Base-by-base conservation (phyloP, 2,113 vertebrate genomes). In the Murina feae region DNA sequence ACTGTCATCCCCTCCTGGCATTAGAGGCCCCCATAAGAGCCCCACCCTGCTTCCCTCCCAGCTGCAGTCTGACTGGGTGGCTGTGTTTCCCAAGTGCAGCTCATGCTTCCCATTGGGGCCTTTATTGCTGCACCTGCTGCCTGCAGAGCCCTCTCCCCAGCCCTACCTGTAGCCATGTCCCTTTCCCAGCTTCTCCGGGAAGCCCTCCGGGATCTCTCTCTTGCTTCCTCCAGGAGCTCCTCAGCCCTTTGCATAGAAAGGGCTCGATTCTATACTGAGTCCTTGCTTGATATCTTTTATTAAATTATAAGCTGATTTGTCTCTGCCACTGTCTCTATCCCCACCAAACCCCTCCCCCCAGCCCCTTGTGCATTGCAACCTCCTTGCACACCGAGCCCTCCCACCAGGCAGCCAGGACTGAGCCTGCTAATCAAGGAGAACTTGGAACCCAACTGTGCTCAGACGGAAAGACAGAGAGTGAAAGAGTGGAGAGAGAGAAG, bases 301-400 rank as follows among this genome's bases (percentile, higher is more conserved):
- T 37, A 63, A 87, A 76, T 63, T 30, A 23, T 16, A 81, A 95
- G 32, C 13, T 18, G 55, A 89, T 18, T 86, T 37, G 60, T 72
- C 55, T 84, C 71, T 32, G 58, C 55, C 80, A 39, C 69, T 16
- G 47, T 60, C 35, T 55, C 11, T 9, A 14, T 30, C 35, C 35
- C 21, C 37, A 21, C 1, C 0, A 7, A 23, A 4, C 68, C 23
- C 37, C 23, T 7, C 1, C 21, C 18, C 47, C 65, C 1, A 28
- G 51, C 2, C 1, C 10, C 32, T 30, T 21, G 11, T 8, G 35
- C 9, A 13, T 9, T 81, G 23, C 53, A 2, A 14, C 25, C 72
- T 20, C 5, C 69, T n/a, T 76, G 44, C 30, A 9, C 79, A 9
- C 0, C 0, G 53, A 90, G 28, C 53, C 81, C 17, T 86, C n/a